Base-by-base conservation (phyloP, 2,113 vertebrate species). In the Hypomesus transpacificus region DNA sequence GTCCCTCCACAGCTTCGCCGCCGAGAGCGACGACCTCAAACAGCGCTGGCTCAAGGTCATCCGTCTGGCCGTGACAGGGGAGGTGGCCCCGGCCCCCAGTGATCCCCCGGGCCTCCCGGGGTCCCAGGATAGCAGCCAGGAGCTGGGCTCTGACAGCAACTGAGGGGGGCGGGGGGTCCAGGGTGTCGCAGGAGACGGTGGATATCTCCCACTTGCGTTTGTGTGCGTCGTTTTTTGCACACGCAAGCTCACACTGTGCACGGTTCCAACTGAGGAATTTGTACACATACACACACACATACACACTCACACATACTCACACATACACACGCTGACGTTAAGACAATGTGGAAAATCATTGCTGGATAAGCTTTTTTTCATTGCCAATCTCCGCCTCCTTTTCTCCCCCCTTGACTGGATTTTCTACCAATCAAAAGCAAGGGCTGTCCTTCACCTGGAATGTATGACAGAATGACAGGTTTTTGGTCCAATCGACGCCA, bases 1-100 rank as follows among this genome's bases (percentile, higher is more conserved):
- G 83, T 98, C 93, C 14, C 86, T 94, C 69, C 96, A 99, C 87
- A 95, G 90, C 88, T 99, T 99, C 66, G 90, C 94, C 1, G 96
- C 97, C 0, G 97, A 99, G 72, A 94, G 75, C 0, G 96, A 98
- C 77, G 96, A 99, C 52, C 88, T 96, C 0, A 99, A 98, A 79
- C 95, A 96, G 86, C 95, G 94, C 78, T 99, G 97, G 97, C 89
- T 99, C 2, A 94, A 90, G 85, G 89, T 97, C 69, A 95, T 99
- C 73, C 86, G 92, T 50, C 83, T 96, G 86, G 96, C 96, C 5
- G 96, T 96, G 83, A 94, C 75, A 24, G 97, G 97, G 59, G 96
- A 95, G 85, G 89, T 89, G 0, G 84, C 91, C 28, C 82, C 79
- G 0, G 73, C 80, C 3, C 73, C 84, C 28, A 77, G 84, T 66